Evolutionary conservation across 2,888 invertebrate genomes (phyloP).

Genomic region (Sympetrum striolatum): DNA sequence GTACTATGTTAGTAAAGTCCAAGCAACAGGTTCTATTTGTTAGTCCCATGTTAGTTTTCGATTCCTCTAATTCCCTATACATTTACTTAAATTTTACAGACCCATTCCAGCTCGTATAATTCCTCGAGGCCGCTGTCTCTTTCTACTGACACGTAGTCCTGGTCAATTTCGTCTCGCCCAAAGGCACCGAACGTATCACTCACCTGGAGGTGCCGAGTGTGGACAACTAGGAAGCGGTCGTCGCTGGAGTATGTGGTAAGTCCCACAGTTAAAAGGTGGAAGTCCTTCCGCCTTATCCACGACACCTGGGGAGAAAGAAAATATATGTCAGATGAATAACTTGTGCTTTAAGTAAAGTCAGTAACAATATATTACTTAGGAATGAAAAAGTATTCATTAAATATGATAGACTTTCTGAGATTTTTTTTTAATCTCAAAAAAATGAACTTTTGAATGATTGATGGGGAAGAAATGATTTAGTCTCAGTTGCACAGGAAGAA

Average conservation of each 20-base stretch:
- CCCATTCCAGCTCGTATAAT: not conserved
- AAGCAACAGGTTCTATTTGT: too few species aligned
- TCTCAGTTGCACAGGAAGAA: too few species aligned
- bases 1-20: too few species aligned
- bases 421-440: too few species aligned
- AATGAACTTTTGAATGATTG: too few species aligned
- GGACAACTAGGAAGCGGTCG: conserved; percentile 55
- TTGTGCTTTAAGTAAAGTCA: too few species aligned
- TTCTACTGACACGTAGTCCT: not conserved
- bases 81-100: not conserved
- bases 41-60: not conserved
- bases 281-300: conserved; percentile 56
- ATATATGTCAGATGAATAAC: too few species aligned
- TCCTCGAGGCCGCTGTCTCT: not conserved
- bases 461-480: too few species aligned
- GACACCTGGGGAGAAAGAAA: conserved; percentile 53
- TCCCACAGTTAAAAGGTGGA: conserved; percentile 56
- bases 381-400: too few species aligned
- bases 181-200: not conserved
- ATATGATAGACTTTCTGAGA: too few species aligned
- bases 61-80: not conserved
- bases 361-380: too few species aligned
- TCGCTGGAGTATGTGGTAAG: conserved; percentile 56
- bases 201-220: conserved; percentile 53
- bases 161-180: not conserved